These are phyloP conservation scores for Thunnus albacares DNA, from an alignment of 2,797 vertebrate species.

Conservation along the genomic window DNA sequence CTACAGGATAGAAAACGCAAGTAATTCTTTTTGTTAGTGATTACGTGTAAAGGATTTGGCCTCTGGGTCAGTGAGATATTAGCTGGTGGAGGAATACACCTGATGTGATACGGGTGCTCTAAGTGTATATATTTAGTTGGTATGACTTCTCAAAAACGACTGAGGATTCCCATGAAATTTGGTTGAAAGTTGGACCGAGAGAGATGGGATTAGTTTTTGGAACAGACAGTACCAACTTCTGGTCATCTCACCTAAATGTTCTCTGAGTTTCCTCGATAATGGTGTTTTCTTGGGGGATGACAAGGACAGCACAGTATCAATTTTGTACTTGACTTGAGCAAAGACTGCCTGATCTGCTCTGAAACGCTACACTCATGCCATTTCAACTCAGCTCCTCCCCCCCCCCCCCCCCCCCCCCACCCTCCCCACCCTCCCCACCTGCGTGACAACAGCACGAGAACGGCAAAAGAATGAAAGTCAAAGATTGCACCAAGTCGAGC, in stretches of 20 bases:
- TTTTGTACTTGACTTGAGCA: constrained; percentile 41
- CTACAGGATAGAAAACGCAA: not conserved
- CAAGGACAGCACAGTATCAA: not conserved
- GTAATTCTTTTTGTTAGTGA: constrained; percentile 24
- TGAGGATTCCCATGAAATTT: not conserved
- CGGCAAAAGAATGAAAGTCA: not conserved
- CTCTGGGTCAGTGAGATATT: constrained; percentile 32
- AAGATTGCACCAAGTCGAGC: constrained; percentile 18
- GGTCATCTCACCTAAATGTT: not conserved
- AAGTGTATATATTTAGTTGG: not conserved
- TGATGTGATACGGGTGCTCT: not conserved
- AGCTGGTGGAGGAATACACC: constrained; percentile 1
- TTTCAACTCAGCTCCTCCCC: constrained; percentile 23
- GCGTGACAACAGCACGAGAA: constrained; percentile 8
- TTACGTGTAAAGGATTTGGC: constrained; percentile 22
- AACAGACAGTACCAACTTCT: not conserved
- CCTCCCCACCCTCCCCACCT: not conserved
- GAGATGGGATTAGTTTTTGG: not conserved
- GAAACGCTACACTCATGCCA: constrained; percentile 13
- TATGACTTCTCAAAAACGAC: not conserved
- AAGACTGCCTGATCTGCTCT: constrained; percentile 32
- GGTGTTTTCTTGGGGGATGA: not conserved
- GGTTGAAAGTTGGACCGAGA: not conserved
- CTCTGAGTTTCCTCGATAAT: not conserved
- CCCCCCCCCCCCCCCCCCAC: not conserved